These are phyloP conservation scores for Lepilemur ruficaudatus DNA, from an alignment of 2,797 vertebrate species.

Conservation along the genomic window DNA sequence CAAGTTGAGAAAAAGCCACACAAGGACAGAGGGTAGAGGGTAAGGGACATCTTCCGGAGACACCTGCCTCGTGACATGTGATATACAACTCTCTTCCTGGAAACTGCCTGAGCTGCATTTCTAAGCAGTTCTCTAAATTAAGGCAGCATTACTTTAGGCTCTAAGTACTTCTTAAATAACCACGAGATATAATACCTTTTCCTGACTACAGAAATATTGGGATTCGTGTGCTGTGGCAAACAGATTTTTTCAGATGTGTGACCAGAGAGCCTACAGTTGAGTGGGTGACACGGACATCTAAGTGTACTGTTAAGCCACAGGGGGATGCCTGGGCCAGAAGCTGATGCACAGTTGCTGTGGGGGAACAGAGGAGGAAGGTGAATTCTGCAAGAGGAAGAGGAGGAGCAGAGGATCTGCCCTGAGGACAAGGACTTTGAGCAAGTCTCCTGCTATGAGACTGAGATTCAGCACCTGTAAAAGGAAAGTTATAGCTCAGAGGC, in stretches of 20 bases:
- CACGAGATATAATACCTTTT: neutral
- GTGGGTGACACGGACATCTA: neutral
- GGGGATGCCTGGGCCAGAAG: neutral
- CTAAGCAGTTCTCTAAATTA: neutral
- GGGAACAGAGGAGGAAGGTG: neutral
- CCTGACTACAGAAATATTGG: neutral
- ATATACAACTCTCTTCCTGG: neutral
- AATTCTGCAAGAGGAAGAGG: rapidly evolving
- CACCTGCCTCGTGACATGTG: neutral
- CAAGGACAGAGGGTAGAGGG: neutral
- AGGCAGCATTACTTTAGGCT: neutral
- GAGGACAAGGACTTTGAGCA: neutral
- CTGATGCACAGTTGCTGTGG: neutral
- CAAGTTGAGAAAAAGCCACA: neutral
- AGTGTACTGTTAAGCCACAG: neutral
- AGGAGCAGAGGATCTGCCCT: neutral
- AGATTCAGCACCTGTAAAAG: neutral
- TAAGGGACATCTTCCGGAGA: neutral
- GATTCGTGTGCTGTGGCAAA: neutral
- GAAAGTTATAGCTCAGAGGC: neutral
- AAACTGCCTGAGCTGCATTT: no score
- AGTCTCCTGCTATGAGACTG: neutral
- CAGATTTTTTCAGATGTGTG: neutral
- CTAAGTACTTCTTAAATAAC: neutral
- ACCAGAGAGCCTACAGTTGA: neutral